Evolutionary conservation across 53 echinoderm and acorn worm species (phyloP).

Genomic region (Antedon mediterranea): DNA sequence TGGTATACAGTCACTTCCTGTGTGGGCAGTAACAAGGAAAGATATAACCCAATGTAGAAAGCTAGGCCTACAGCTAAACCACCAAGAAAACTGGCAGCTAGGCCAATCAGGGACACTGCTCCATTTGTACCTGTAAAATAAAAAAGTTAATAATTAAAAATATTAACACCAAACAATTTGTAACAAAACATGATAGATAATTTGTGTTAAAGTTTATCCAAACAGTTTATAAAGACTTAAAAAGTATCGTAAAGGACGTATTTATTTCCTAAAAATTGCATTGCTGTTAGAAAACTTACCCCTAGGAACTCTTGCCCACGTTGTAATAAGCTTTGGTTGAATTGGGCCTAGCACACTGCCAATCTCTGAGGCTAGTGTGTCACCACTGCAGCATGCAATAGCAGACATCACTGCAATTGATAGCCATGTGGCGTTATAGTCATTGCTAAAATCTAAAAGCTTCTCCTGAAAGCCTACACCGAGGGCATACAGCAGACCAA

Average conservation of each 20-base stretch:
- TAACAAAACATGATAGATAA: too few species aligned
- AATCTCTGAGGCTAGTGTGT: slow-evolving; percentile 88
- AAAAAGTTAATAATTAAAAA: not conserved
- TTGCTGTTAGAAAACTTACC: too few species aligned
- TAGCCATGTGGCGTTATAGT: slow-evolving; percentile 65
- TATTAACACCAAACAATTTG: too few species aligned
- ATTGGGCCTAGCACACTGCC: slow-evolving; percentile 58
- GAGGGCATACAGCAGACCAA: slow-evolving; percentile 51
- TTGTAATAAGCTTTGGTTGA: slow-evolving; percentile 57
- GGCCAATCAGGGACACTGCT: slow-evolving; percentile 53
- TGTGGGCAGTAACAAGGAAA: slow-evolving; percentile 30
- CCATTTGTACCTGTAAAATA: slow-evolving; percentile 74
- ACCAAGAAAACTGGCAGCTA: slow-evolving; percentile 57
- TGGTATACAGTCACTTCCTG: slow-evolving; percentile 41
- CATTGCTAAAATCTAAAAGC: slow-evolving; percentile 54
- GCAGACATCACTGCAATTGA: slow-evolving; percentile 62
- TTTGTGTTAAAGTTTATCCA: not conserved
- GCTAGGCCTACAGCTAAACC: slow-evolving; percentile 67
- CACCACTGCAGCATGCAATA: slow-evolving; percentile 75
- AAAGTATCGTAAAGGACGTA: too few species aligned
- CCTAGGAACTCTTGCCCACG: slow-evolving; percentile 54
- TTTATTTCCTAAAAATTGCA: too few species aligned
- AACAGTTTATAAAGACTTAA: not conserved
- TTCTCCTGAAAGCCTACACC: slow-evolving; percentile 68
- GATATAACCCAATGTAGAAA: slow-evolving; percentile 45